Base-by-base conservation (phyloP, 2,113 vertebrate species). In the Tetrax tetrax region DNA sequence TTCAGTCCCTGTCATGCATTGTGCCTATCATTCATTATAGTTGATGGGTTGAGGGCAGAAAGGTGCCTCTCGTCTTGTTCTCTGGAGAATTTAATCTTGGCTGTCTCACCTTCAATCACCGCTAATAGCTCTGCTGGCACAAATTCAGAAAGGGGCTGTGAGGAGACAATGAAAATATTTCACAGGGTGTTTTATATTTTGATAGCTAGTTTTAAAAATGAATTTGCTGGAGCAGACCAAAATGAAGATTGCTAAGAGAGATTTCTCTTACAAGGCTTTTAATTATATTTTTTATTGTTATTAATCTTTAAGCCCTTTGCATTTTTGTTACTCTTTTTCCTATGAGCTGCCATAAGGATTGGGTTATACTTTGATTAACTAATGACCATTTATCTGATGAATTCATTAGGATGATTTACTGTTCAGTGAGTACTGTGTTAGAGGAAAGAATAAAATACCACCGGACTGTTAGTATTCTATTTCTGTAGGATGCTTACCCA, bases 51-150 rank as follows among this genome's bases (percentile, higher is more conserved):
- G 89, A 96, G 97, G 92, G 95, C 95, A 97, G 93, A 96, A 97
- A 97, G 90, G 96, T 93, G 85, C 97, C 96, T 97, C 94, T 97
- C 21, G 91, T 96, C 96, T 97, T 97, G 97, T 98, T 97, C 97
- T 95, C 92, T 96, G 87, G 96, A 97, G 98, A 97, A 97, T 98
- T 98, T 98, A 68, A 93, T 98, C 97, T 98, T 90, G 79, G 78
- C 93, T 85, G 82, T 93, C 96, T 98, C 93, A 97, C 90, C 98
- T 99, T 98, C 98, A 99, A 98, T 99, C 98, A 98, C 89, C 70
- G 93, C 98, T 99, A 99, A 99, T 99, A 98, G 98, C 98, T 97
- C 80, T 95, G 97, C 94, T 99, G 99, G 98, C 99, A 97, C 89
- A 90, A 77, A 95, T 89, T 98, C 98, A 98, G 97, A 94, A 93